phyloP scores from a whole-genome alignment of 2,113 vertebrate species.

The Myrmecophaga tridactyla region DNA sequence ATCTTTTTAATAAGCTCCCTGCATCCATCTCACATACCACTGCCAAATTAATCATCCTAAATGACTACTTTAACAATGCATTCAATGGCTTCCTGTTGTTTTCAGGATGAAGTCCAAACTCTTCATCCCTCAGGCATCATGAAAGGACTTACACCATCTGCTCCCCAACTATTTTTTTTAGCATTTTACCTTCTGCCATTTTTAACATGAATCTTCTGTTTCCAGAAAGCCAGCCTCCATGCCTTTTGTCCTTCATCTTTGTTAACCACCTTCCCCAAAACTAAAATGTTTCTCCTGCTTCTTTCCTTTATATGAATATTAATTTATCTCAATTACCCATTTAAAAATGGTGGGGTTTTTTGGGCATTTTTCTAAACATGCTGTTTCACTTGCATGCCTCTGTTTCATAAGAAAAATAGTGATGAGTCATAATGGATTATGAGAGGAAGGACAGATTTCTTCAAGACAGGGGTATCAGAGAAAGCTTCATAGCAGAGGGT shows the following conservation, averaged over 20 bases:
- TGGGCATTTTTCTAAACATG: neutral
- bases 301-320: neutral
- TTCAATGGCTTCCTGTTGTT: neutral
- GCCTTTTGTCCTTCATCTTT: neutral
- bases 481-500: neutral
- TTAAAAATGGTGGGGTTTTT: neutral
- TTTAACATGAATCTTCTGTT: neutral
- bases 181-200: neutral
- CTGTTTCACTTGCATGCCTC: neutral
- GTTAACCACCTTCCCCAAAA: neutral
- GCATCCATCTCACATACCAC: neutral
- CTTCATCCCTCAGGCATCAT: neutral
- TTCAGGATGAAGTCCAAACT: constrained; percentile 46
- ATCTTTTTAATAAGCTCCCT: constrained; percentile 59
- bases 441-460: neutral
- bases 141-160: constrained; percentile 27
- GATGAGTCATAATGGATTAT: neutral
- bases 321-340: neutral
- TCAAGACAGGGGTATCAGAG: no score
- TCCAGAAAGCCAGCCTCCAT: neutral
- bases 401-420: neutral
- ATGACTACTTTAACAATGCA: constrained; percentile 23
- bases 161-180: neutral
- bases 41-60: constrained; percentile 65
- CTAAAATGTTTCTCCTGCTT: neutral